phyloP scores from a whole-genome alignment of 2,113 vertebrate genomes.

The Potamarius usumacintae region DNA sequence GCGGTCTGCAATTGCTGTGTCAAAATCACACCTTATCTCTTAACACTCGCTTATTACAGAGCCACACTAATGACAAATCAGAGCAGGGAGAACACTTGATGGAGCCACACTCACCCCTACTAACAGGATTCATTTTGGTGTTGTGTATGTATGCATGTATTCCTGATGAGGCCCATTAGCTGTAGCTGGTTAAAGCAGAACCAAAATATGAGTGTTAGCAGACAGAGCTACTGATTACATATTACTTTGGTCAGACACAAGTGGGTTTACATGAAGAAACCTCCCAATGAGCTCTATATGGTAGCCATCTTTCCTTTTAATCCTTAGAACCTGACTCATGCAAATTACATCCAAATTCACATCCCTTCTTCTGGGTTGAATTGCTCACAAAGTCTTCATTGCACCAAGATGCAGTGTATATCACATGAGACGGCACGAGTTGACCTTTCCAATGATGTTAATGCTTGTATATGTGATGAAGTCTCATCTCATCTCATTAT shows the following conservation, averaged over 20 bases:
- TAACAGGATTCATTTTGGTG: constrained; percentile 12
- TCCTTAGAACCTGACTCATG: too few species aligned
- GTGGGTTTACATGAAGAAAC: neutral
- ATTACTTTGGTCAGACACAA: neutral
- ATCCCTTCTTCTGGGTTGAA: too few species aligned
- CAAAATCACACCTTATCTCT: constrained; percentile 69
- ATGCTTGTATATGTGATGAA: too few species aligned
- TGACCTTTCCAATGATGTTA: too few species aligned
- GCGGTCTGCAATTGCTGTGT: constrained; percentile 54
- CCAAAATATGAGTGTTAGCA: neutral
- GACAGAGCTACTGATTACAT: neutral
- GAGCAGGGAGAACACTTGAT: constrained; percentile 60
- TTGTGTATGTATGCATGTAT: constrained; percentile 13
- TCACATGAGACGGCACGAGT: too few species aligned
- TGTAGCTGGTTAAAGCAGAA: constrained; percentile 7
- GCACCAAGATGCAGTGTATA: too few species aligned
- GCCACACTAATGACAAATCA: constrained; percentile 68
- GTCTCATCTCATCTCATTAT: too few species aligned
- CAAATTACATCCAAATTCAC: too few species aligned
- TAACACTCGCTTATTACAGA: constrained; percentile 61
- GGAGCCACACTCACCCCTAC: constrained; percentile 60
- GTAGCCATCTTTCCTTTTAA: neutral
- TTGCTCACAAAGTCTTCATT: too few species aligned
- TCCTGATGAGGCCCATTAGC: constrained; percentile 40
- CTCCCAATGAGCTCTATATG: neutral